Percentiles rank a stretch among this genome's conserved stretches.
phyloP scores from a whole-genome alignment of 2,113 vertebrate species.

The Osmerus mordax region DNA sequence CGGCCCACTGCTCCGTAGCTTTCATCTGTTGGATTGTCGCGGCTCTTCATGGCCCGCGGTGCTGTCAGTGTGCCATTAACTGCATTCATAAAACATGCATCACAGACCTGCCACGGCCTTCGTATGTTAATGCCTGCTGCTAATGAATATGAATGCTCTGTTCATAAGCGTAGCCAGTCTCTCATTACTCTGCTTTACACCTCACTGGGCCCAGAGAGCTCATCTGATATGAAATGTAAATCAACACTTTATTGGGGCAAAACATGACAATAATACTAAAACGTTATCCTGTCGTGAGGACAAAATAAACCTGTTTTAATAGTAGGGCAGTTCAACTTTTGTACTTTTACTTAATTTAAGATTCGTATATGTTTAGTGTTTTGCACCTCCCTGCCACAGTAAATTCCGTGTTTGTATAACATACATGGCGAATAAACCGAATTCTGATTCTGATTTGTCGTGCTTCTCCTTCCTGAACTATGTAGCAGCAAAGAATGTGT shows the following conservation, averaged over 20 bases:
- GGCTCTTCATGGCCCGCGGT: slow-evolving; percentile 58
- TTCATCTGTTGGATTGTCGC: slow-evolving; percentile 58
- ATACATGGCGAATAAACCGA: too few species aligned
- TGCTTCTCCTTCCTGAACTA: not conserved
- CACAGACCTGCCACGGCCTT: slow-evolving; percentile 65
- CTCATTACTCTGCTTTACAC: slow-evolving; percentile 88
- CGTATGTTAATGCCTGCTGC: slow-evolving; percentile 74
- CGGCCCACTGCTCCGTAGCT: slow-evolving; percentile 64
- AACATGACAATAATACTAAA: slow-evolving; percentile 69
- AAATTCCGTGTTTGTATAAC: too few species aligned
- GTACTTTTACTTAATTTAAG: too few species aligned
- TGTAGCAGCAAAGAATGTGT: not conserved
- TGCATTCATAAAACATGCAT: slow-evolving; percentile 65
- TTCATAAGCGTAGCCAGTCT: slow-evolving; percentile 73
- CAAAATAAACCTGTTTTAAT: slow-evolving; percentile 49
- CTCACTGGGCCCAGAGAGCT: slow-evolving; percentile 77
- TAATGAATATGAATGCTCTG: slow-evolving; percentile 92
- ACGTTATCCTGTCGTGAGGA: slow-evolving; percentile 46
- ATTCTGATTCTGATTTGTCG: too few species aligned
- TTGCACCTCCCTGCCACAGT: too few species aligned
- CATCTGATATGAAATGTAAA: slow-evolving; percentile 86
- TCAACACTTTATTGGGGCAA: slow-evolving; percentile 81
- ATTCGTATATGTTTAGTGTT: too few species aligned
- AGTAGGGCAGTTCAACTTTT: too few species aligned
- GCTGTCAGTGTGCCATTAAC: slow-evolving; percentile 59